phyloP scores from a whole-genome alignment of 1,140 invertebrate species.

The Apis dorsata region DNA sequence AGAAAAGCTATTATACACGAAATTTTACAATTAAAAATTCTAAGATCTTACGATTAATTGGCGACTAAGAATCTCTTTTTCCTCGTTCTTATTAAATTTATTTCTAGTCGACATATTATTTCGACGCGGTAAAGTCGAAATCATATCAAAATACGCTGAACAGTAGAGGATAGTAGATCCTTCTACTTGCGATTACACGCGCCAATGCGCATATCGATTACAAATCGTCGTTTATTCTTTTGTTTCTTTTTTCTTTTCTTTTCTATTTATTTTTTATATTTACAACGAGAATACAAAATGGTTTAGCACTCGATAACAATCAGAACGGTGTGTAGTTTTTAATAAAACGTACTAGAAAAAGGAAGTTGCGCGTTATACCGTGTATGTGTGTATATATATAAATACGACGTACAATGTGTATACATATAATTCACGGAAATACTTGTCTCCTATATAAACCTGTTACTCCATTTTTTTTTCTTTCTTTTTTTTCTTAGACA shows the following conservation, averaged over 20 bases:
- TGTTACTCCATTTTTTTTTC: constrained; percentile 1
- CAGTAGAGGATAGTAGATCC: no score
- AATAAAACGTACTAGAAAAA: constrained; percentile 62
- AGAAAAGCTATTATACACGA: neutral
- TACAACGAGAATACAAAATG: constrained; percentile 61
- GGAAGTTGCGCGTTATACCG: constrained; percentile 49
- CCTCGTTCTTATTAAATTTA: neutral
- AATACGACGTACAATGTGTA: constrained; percentile 39
- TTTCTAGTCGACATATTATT: neutral
- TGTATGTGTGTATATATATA: constrained; percentile 33
- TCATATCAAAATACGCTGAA: constrained; percentile 6
- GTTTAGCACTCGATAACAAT: constrained; percentile 48
- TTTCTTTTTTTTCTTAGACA: constrained; percentile 22
- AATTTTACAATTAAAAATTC: neutral
- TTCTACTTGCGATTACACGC: neutral
- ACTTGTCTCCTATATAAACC: constrained; percentile 43
- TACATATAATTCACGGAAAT: constrained; percentile 55
- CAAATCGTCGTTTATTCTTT: neutral
- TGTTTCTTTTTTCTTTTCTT: no score
- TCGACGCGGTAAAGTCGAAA: neutral
- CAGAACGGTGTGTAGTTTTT: constrained; percentile 22
- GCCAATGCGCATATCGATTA: neutral
- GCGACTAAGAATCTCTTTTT: neutral
- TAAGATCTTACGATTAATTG: neutral
- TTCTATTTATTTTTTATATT: neutral